Evolutionary conservation across 2,797 vertebrate species (phyloP).

Genomic region (Platyrinchus mystaceus): DNA sequence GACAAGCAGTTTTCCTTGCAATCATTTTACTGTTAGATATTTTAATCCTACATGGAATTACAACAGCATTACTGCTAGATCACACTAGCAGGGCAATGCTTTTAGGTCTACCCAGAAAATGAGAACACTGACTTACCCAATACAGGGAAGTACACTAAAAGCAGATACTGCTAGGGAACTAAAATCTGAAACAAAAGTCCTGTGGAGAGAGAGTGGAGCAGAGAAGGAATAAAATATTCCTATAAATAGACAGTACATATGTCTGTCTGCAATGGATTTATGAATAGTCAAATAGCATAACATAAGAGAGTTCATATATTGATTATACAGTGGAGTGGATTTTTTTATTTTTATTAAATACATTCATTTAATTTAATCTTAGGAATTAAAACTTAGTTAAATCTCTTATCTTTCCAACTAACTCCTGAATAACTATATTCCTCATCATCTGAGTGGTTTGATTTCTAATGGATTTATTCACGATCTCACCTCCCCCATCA

Average conservation of each 20-base stretch:
- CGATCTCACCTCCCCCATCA: neutral
- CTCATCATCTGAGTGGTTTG: neutral
- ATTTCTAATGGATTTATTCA: neutral
- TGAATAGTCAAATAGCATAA: neutral
- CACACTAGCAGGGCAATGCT: neutral
- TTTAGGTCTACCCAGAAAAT: neutral
- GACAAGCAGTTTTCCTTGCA: neutral
- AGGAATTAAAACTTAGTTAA: neutral
- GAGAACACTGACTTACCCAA: neutral
- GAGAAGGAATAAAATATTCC: neutral
- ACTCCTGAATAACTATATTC: neutral
- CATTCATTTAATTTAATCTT: neutral
- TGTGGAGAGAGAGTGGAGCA: neutral
- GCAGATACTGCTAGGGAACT: neutral
- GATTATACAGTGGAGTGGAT: neutral
- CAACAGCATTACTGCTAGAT: neutral
- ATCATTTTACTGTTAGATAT: neutral
- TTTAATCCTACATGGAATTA: neutral
- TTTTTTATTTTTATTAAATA: neutral
- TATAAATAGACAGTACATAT: neutral
- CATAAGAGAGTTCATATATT: neutral
- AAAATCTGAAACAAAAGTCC: conserved; percentile 5
- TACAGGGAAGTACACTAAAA: neutral
- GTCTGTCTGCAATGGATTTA: neutral
- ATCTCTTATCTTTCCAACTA: neutral